phyloP scores from a whole-genome alignment of 2,113 vertebrate genomes.

The Oxyruncus cristatus region DNA sequence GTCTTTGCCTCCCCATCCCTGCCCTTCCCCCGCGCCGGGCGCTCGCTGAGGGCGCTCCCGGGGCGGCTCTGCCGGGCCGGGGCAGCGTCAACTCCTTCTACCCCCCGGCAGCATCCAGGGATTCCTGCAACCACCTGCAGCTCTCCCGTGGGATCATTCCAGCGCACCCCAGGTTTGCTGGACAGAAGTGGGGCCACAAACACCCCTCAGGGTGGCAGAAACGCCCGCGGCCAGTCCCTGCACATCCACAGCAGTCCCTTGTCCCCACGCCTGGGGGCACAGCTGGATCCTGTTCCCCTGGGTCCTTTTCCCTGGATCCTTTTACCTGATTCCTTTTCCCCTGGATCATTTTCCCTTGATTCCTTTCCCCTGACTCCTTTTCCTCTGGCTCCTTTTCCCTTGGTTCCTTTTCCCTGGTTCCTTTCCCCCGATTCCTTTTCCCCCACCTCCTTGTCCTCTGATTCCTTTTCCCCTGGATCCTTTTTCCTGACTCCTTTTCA shows the following conservation, averaged over 20 bases:
- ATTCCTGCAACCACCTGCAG: neutral
- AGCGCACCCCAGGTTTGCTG: neutral
- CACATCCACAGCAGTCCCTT: neutral
- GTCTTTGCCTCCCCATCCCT: neutral
- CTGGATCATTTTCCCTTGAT: no score
- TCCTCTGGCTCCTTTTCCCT: no score
- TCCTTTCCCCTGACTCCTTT: no score
- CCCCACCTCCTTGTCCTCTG: no score
- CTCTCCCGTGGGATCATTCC: neutral
- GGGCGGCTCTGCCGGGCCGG: neutral
- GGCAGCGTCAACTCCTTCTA: neutral
- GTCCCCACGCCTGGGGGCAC: neutral
- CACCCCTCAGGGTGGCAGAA: rapidly evolving
- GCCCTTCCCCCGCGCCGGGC: neutral
- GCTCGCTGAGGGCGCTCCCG: neutral
- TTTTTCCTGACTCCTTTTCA: neutral
- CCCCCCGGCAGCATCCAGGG: neutral
- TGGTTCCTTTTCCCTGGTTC: no score
- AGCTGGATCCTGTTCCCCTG: neutral
- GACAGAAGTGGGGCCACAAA: neutral
- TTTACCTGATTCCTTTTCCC: neutral
- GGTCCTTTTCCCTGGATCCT: neutral
- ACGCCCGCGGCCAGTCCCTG: rapidly evolving
- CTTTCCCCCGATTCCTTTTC: no score
- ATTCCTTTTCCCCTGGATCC: neutral